Base-by-base conservation (phyloP, 1,140 invertebrate genomes). In the Trachymyrmex septentrionalis region DNA sequence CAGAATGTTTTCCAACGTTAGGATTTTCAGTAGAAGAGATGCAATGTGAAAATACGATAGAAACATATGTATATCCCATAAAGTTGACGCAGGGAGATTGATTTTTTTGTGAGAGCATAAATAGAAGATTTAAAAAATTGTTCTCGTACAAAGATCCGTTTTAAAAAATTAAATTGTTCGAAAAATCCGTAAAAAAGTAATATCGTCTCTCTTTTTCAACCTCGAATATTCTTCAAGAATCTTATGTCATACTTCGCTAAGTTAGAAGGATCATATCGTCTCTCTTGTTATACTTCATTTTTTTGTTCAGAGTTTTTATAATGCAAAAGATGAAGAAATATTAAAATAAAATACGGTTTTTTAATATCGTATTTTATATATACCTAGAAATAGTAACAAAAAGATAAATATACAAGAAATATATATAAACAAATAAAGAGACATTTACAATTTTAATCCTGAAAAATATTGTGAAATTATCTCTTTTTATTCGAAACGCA, bases 151-250 rank as follows among this genome's bases (percentile, higher is more conserved):
- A 57, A 19, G 24, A 16, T 81, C 24, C 7, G 57, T 72, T 72
- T 72, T 10, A 34, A 72, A 80, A 71, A 30, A 82, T 82, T 73
- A 38, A n/a, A 82, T 72, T 82, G 34, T 72, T 30, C 44, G 16
- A 61, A 59, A 73, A 61, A 82, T 44, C 53, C 12, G 34, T 38
- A 44, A 44, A 48, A 81, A 16, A 48, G 19, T 16, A 30, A 59
- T 59, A 30, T 30, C 34, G n/a, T 44, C 53, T 59, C 12, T 44
- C 67, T 59, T 61, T 59, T 48, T n/a, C 53, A 59, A 59, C 12
- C 24, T 82, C 19, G 53, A 2, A 82, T 59, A 57, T 44, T 59
- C 64, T 55, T 71, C 27, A 55, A 71, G 21, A 57, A 73, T 19
- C 34, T 55, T 81, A 34, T 10, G 34, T 73, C 53, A 44, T 69